Evolutionary conservation across 2,113 vertebrate species (phyloP), one percentile per base, ranked within the genome.

Genomic region (Anguilla japonica): DNA sequence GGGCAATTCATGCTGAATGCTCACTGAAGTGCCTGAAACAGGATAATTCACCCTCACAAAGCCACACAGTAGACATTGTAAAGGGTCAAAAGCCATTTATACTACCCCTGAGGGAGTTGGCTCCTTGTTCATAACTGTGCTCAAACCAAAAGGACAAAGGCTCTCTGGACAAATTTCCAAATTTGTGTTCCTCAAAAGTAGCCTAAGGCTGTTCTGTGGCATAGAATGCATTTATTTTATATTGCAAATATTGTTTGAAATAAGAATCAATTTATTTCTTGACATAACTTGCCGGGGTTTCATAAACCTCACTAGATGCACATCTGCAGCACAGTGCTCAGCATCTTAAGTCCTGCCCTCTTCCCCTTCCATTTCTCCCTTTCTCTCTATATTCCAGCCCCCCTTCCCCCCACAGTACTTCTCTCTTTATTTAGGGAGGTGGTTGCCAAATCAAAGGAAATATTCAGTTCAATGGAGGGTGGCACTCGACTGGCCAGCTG

Each of bases 41-140:
- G 40, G 83, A 71, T 26, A 67, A 41, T 84, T 84, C 67, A 63
- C 39, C 60, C 67, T 71, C 83, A 40, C 83, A 84, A 39, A 63
- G 11, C n/a, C 15, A 63, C 82, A 83, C 4, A 41, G 29, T 41
- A 84, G 56, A 84, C 83, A 84, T 63, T 75, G 71, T 75, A 75
- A 75, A 75, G 71, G 71, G 71, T n/a, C 71, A 75, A 13, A 75
- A 9, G n/a, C 9, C n/a, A 75, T 75, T 75, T 75, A 11, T 75
- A 34, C 8, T 75, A 34, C 71, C 71, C 71, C 71, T 75, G 71
- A 75, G 71, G 71, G n/a, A 75, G 9, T 75, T 4, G n/a, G n/a
- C n/a, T 75, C n/a, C 71, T 67, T 67, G 18, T 67, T 75, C 71
- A 75, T 34, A 75, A 29, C n/a, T 34, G n/a, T 75, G 71, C 71